Evolutionary conservation across 2,797 vertebrate species (phyloP).

Genomic region (Potorous gilbertii): DNA sequence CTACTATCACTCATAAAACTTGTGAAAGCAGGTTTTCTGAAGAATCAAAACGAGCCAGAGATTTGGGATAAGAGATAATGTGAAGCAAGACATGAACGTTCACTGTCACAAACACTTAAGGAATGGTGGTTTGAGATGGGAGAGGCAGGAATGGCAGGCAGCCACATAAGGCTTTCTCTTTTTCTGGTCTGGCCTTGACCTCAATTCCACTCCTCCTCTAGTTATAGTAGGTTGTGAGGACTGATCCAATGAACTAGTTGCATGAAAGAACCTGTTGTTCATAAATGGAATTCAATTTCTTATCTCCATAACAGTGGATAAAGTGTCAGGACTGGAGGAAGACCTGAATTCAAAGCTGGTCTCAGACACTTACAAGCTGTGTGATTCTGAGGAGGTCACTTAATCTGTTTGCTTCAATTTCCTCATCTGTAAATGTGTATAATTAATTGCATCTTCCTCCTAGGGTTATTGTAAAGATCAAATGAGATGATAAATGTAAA

Average conservation of each 20-base stretch:
- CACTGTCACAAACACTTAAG: not conserved
- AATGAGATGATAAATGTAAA: not conserved
- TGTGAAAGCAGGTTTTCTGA: not conserved
- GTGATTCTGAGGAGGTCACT: not conserved
- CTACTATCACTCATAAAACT: not conserved
- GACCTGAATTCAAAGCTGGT: not conserved
- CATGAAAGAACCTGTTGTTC: not conserved
- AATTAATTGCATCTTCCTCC: not conserved
- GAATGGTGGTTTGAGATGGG: not conserved
- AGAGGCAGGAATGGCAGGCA: not conserved
- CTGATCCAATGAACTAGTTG: not conserved
- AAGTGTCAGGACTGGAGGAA: not conserved
- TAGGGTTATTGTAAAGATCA: not conserved
- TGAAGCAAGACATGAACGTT: not conserved
- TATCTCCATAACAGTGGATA: not conserved
- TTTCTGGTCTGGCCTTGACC: not conserved
- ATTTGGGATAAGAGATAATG: not conserved
- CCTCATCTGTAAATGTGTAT: not conserved
- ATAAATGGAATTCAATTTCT: slow-evolving; percentile 1
- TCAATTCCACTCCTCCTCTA: not conserved
- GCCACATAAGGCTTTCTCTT: not conserved
- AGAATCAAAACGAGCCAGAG: not conserved
- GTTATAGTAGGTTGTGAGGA: not conserved
- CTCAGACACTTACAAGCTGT: not conserved
- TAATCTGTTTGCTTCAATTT: not conserved